Percentiles rank a stretch among this genome's conserved stretches.
Conservation (phyloP, 2,113 vertebrate species). For the Scalopus aquaticus region DNA sequence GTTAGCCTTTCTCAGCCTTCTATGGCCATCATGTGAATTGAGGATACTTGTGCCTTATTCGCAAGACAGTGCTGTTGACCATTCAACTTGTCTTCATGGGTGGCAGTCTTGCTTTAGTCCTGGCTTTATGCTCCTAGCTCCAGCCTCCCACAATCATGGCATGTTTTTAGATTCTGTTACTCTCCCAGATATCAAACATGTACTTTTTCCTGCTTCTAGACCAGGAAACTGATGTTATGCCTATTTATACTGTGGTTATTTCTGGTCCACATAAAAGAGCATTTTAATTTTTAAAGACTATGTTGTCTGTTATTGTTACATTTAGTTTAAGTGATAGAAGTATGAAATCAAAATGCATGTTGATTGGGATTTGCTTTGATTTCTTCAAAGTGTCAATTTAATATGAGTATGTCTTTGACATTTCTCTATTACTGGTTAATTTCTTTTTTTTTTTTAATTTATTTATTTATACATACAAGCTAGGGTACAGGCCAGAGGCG, state of each 20-base stretch:
- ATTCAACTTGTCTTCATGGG: background rate
- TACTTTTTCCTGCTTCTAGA: background rate
- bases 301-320: background rate
- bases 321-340: background rate
- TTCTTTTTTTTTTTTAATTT: too few species aligned
- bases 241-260: background rate
- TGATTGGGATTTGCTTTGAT: background rate
- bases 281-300: background rate
- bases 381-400: constrained; percentile 18
- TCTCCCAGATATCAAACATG: background rate
- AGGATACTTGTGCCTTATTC: background rate
- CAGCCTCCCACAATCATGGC: too few species aligned
- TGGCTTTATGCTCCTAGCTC: background rate
- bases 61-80: background rate
- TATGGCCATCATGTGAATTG: background rate
- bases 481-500: too few species aligned
- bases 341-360: constrained; percentile 20
- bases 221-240: background rate
- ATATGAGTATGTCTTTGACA: background rate
- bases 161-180: background rate
- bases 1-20: background rate
- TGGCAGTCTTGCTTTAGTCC: background rate
- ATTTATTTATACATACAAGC: too few species aligned
- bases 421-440: constrained; percentile 6
- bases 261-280: background rate